phyloP scores from a whole-genome alignment of 2,888 invertebrate genomes.

The Liposcelis brunnea region DNA sequence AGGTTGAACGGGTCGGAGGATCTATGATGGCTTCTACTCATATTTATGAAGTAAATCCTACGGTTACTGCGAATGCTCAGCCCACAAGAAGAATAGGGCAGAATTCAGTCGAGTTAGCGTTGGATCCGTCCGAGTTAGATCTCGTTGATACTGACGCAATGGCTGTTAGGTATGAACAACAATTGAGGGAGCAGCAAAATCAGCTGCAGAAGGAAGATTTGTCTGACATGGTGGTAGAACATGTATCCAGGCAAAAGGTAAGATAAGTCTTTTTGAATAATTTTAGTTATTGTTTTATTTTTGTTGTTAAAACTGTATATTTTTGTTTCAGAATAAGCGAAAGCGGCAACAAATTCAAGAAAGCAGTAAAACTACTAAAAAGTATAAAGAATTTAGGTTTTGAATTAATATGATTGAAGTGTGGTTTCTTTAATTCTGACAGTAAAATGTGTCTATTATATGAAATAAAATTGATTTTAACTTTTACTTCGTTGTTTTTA shows the following conservation, averaged over 20 bases:
- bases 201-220: slow-evolving; percentile 83
- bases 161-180: slow-evolving; percentile 90
- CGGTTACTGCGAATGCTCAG: slow-evolving; percentile 23
- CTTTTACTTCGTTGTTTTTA: too few relatives aligned
- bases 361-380: slow-evolving; percentile 81
- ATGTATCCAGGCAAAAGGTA: slow-evolving; percentile 90
- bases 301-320: slow-evolving; percentile 16
- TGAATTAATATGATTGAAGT: too few relatives aligned
- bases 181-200: slow-evolving; percentile 82
- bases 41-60: slow-evolving; percentile 82
- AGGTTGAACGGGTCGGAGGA: slow-evolving; percentile 71
- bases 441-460: too few relatives aligned
- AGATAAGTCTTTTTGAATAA: slow-evolving; percentile 10
- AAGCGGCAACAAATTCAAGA: slow-evolving; percentile 76
- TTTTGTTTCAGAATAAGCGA: slow-evolving; percentile 62
- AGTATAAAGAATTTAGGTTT: slow-evolving; percentile 98
- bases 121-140: slow-evolving; percentile 95
- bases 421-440: too few relatives aligned
- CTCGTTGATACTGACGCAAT: slow-evolving; percentile 85
- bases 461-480: too few relatives aligned
- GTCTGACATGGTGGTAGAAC: slow-evolving; percentile 97
- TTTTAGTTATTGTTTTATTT: slow-evolving; percentile 12
- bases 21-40: slow-evolving; percentile 98
- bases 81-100: slow-evolving; percentile 24
- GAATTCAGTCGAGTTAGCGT: slow-evolving; percentile 78